A percentile compares a stretch with the other conserved stretches of the same genome.
These are phyloP conservation scores for Tarsius wallacei DNA, from an alignment of 2,797 vertebrate species.

Conservation along the genomic window DNA sequence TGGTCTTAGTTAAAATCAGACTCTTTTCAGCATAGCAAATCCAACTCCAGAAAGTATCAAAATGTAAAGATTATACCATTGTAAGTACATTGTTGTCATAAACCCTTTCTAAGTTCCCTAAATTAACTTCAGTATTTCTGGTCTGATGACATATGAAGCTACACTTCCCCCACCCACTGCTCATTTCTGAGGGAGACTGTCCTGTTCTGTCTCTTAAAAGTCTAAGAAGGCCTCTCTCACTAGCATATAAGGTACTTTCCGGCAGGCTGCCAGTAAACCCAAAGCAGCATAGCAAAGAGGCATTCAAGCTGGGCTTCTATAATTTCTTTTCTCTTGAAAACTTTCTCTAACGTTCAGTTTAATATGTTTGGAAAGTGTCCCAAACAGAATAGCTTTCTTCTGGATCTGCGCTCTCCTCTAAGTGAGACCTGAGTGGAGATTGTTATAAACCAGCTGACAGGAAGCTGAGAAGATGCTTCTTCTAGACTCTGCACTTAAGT, in stretches of 20 bases:
- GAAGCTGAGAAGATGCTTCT: neutral
- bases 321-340: constrained; percentile 53
- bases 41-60: constrained; percentile 43
- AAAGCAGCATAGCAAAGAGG: neutral
- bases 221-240: constrained; percentile 3
- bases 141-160: constrained; percentile 55
- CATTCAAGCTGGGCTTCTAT: constrained; percentile 11
- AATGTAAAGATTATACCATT: constrained; percentile 46
- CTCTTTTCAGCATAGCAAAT: constrained; percentile 33
- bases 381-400: constrained; percentile 24
- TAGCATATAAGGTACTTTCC: neutral
- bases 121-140: constrained; percentile 74
- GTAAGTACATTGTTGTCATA: constrained; percentile 62
- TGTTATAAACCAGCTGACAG: constrained; percentile 74
- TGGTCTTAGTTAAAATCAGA: constrained; percentile 53
- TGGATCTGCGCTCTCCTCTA: neutral
- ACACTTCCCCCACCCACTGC: neutral
- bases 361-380: constrained; percentile 61
- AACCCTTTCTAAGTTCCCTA: constrained; percentile 71
- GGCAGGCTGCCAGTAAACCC: neutral
- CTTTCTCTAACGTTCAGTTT: constrained; percentile 55
- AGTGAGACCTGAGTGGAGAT: constrained; percentile 53
- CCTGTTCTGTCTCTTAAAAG: neutral
- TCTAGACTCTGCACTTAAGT: neutral
- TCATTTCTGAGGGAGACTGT: constrained; percentile 9